Evolutionary conservation across 2,113 vertebrate genomes (phyloP), one percentile per base, ranked within the genome.

Genomic region (Coreoperca whiteheadi): DNA sequence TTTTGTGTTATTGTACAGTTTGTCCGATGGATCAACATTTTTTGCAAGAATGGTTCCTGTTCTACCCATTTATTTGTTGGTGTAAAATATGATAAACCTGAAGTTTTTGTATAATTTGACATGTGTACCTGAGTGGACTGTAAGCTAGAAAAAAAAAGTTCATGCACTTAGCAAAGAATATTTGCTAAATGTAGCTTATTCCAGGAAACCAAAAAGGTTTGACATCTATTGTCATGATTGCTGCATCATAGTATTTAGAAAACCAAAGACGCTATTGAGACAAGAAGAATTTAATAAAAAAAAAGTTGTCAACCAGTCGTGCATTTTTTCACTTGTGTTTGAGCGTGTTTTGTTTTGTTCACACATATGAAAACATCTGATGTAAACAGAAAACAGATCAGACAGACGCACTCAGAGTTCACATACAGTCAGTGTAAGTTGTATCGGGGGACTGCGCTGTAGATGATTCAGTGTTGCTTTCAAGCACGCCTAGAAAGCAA

Each of bases 1-100:
- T 71, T 72, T 88, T 76, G 74, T 89, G 79, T 88, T 82, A 46
- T 84, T 94, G 92, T 93, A 92, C 90, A 93, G 90, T 91, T 88
- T 89, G 69, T 83, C 81, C 10, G 53, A 28, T 83, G 64, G 74
- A 75, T 82, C 59, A 48, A 60, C 65, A 70, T 70, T 85, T 72
- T 56, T 51, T 84, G 41, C 82, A 75, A 77, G 68, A 82, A 37
- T 34, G 64, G 12, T 80, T 70, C 72, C 54, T 81, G 46, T 77
- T 54, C 53, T 77, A 11, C 43, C 66, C 88, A 76, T 87, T 81
- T 90, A 77, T 83, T 88, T 88, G 83, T 90, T 89, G 53, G 75
- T 93, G 85, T 88, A 90, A 87, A 84, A 87, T 88, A 88, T 87
- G 86, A 88, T 79, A 92, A 82, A 77, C 51, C 69, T 84, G 79